These are phyloP conservation scores for Sylvilagus floridanus DNA, from an alignment of 2,797 vertebrate genomes.

Conservation along the genomic window DNA sequence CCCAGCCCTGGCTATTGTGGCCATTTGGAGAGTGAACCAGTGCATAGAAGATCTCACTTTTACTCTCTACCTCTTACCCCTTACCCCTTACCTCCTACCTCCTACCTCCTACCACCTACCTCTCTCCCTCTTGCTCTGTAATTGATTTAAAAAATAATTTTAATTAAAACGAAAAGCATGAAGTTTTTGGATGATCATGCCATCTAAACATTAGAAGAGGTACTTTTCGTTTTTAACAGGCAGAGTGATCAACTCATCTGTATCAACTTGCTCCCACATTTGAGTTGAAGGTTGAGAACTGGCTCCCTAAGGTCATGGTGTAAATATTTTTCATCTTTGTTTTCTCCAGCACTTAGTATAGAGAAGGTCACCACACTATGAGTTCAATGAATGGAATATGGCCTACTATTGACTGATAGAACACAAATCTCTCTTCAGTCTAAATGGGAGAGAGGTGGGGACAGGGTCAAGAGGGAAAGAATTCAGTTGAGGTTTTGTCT, in stretches of 20 bases:
- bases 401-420: background rate
- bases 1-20: too few species aligned
- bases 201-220: background rate
- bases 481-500: background rate
- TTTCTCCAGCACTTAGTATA: background rate
- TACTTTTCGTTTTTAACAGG: background rate
- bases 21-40: too few species aligned
- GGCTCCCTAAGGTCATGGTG: background rate
- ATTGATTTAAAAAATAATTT: too few species aligned
- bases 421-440: background rate
- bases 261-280: background rate
- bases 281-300: background rate
- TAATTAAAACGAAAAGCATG: too few species aligned
- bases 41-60: too few species aligned
- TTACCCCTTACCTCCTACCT: too few species aligned
- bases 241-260: too few species aligned
- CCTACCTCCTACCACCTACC: too few species aligned
- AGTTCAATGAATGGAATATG: background rate
- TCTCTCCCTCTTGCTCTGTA: too few species aligned
- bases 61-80: too few species aligned
- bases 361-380: rapidly evolving
- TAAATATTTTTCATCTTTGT: background rate
- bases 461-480: background rate
- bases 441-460: background rate
- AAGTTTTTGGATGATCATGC: background rate